Conservation (phyloP, 1,140 invertebrate species). For the Carposina sasakii region DNA sequence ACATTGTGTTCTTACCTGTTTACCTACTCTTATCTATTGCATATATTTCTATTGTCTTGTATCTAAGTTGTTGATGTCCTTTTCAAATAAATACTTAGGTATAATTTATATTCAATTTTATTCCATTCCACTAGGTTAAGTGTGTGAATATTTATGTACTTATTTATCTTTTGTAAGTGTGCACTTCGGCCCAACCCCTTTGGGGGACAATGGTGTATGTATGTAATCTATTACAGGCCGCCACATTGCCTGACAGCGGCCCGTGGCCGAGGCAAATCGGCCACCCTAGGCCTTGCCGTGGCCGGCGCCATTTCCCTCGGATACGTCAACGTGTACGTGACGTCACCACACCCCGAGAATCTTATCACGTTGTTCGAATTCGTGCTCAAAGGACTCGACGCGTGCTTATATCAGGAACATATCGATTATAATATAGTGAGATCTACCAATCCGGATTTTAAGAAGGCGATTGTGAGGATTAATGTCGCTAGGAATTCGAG, state of each 20-base stretch:
- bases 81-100: too few species aligned
- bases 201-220: too few species aligned
- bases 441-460: constrained; percentile 96
- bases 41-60: too few species aligned
- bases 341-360: constrained; percentile 98
- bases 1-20: too few species aligned
- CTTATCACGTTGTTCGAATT: constrained; percentile 99
- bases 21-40: too few species aligned
- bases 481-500: constrained; percentile 93
- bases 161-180: too few species aligned
- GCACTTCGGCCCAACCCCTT: too few species aligned
- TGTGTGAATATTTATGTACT: too few species aligned
- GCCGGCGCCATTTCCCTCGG: constrained; percentile 88
- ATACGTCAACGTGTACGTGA: constrained; percentile 99
- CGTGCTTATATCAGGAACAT: constrained; percentile 96
- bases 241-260: constrained; percentile 97
- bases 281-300: constrained; percentile 95
- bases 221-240: too few species aligned
- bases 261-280: constrained; percentile 98
- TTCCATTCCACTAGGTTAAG: too few species aligned
- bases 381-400: constrained; percentile 96
- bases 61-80: too few species aligned
- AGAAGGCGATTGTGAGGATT: constrained; percentile 95
- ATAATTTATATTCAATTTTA: too few species aligned
- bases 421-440: constrained; percentile 97